A percentile compares a stretch with the other conserved stretches of the same genome.
Evolutionary conservation across 1,140 invertebrate genomes (phyloP).

Genomic region (Temnothorax nylanderi): DNA sequence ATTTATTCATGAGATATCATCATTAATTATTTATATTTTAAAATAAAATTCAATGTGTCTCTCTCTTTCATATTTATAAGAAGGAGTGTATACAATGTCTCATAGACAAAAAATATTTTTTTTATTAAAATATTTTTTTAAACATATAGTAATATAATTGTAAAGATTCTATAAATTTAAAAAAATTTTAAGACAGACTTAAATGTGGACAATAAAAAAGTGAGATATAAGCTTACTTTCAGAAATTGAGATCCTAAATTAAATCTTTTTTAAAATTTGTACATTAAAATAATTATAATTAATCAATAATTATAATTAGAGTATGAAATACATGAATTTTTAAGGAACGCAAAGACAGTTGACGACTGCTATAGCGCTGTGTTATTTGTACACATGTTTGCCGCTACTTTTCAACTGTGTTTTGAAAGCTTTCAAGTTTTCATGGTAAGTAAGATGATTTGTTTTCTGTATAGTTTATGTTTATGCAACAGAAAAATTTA

Average conservation of each 20-base stretch:
- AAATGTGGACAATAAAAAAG: no score
- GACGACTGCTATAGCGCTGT: slow-evolving; percentile 63
- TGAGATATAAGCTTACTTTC: no score
- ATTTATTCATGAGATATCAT: background rate
- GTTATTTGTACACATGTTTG: slow-evolving; percentile 53
- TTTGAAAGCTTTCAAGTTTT: slow-evolving; percentile 56
- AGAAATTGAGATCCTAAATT: background rate
- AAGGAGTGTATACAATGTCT: background rate
- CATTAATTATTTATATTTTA: background rate
- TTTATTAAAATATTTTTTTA: background rate
- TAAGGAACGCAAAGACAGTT: slow-evolving; percentile 46
- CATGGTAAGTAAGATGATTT: slow-evolving; percentile 26
- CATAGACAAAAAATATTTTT: background rate
- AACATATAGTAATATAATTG: no score
- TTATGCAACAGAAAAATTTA: no score
- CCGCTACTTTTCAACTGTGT: slow-evolving; percentile 55
- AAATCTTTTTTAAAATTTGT: background rate
- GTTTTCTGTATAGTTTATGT: background rate
- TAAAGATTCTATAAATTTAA: no score
- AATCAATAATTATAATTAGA: background rate
- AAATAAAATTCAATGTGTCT: background rate
- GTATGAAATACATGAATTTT: background rate
- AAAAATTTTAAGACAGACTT: no score
- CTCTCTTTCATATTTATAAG: background rate
- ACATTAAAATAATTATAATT: background rate